Evolutionary conservation across 2,113 vertebrate genomes (phyloP).

Genomic region (Thermophis baileyi): DNA sequence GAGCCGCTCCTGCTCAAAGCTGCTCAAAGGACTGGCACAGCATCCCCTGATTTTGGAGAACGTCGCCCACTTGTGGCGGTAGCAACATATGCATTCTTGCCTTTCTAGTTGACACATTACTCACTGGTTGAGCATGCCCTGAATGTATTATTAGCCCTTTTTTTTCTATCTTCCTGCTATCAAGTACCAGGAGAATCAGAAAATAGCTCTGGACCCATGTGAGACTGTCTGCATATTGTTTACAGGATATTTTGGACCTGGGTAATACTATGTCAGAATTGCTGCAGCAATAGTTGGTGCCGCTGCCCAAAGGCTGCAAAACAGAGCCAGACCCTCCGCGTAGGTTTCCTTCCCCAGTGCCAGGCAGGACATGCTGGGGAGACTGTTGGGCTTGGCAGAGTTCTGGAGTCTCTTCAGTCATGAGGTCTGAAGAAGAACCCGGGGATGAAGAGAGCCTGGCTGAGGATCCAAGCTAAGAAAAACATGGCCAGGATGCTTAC

Average conservation of each 20-base stretch:
- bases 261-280: slow-evolving; percentile 46
- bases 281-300: neutral
- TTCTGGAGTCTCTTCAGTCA: slow-evolving; percentile 46
- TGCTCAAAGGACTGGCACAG: neutral
- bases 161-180: slow-evolving; percentile 79
- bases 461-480: slow-evolving; percentile 52
- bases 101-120: slow-evolving; percentile 74
- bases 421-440: slow-evolving; percentile 74
- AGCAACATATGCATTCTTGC: slow-evolving; percentile 66
- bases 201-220: slow-evolving; percentile 79
- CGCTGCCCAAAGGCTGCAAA: neutral
- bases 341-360: slow-evolving; percentile 30
- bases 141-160: slow-evolving; percentile 78
- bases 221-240: slow-evolving; percentile 73
- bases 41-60: neutral
- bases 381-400: slow-evolving; percentile 68
- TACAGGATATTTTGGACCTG: slow-evolving; percentile 65
- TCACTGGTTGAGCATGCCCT: slow-evolving; percentile 78
- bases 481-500: slow-evolving; percentile 9
- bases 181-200: slow-evolving; percentile 76
- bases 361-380: rapidly evolving
- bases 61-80: slow-evolving; percentile 15
- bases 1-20: neutral
- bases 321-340: slow-evolving; percentile 39
- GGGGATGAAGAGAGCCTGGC: slow-evolving; percentile 55